Percentiles rank a stretch among this genome's conserved stretches.
Conservation (phyloP, 1,140 invertebrate genomes). For the Drosophila carrolli region DNA sequence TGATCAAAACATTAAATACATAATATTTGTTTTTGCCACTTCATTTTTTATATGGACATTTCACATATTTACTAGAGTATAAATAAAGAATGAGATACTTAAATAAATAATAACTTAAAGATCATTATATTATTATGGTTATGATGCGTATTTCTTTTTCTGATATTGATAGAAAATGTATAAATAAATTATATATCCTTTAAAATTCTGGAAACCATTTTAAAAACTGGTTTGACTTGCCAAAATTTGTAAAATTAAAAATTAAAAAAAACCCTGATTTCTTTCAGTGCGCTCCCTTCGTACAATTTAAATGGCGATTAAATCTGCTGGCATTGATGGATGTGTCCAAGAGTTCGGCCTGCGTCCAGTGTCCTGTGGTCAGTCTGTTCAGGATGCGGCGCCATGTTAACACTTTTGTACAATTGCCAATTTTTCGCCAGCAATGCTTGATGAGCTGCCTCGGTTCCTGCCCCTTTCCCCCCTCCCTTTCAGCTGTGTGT, state of each 20-base stretch:
- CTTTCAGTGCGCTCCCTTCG: conserved; percentile 19
- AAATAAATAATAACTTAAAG: no score
- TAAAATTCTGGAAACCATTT: not conserved
- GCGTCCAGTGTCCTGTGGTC: conserved; percentile 54
- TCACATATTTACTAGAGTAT: no score
- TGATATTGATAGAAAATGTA: no score
- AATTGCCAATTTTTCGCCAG: conserved; percentile 80
- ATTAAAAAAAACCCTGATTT: not conserved
- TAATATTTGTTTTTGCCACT: no score
- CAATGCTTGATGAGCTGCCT: conserved; percentile 55
- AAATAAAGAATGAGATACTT: no score
- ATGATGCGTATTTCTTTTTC: no score
- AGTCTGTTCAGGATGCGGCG: conserved; percentile 74
- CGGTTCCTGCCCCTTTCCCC: not conserved
- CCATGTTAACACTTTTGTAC: conserved; percentile 83
- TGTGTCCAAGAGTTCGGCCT: conserved; percentile 67
- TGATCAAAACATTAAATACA: no score
- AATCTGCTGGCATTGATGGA: conserved; percentile 83
- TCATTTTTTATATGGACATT: no score
- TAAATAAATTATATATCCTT: no score
- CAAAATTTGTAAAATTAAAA: no score
- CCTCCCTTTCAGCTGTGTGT: conserved; percentile 2
- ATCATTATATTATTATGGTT: no score
- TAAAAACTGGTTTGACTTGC: no score
- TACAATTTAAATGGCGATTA: conserved; percentile 84